Evolutionary conservation across 2,888 invertebrate genomes (phyloP).

Genomic region (Petrolisthes cinctipes): DNA sequence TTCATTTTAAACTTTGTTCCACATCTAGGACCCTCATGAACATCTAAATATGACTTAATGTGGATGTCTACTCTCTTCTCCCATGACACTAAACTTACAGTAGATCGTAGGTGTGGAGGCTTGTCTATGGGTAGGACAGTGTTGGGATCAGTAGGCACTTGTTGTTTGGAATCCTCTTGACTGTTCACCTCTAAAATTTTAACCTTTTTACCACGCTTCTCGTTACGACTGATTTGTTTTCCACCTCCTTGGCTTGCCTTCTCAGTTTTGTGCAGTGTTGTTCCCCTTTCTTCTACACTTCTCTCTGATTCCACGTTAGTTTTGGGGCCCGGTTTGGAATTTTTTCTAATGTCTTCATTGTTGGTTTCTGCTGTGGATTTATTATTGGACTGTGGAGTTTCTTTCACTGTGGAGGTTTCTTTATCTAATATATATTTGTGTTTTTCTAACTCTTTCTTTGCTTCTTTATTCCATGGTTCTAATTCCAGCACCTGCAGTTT

Average conservation of each 20-base stretch:
- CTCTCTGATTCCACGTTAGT: not conserved
- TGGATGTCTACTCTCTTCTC: not conserved
- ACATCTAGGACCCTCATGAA: too few relatives aligned
- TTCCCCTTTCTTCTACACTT: not conserved
- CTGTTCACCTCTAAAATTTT: conserved; percentile 44
- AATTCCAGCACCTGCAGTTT: conserved; percentile 75
- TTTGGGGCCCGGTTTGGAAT: not conserved
- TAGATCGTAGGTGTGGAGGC: conserved; percentile 48
- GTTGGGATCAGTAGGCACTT: not conserved
- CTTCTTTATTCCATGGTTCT: conserved; percentile 84
- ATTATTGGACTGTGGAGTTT: not conserved
- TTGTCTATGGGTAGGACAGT: conserved; percentile 41
- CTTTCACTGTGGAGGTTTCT: not conserved
- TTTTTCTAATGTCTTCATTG: not conserved
- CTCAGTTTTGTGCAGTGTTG: not conserved
- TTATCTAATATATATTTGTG: conserved; percentile 74
- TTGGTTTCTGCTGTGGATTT: not conserved
- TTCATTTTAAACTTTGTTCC: too few relatives aligned
- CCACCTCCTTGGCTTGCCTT: not conserved
- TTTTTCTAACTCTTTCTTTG: conserved; percentile 75
- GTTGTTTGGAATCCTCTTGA: not conserved
- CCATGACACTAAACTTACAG: conserved; percentile 20
- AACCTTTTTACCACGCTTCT: conserved; percentile 37
- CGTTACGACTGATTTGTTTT: not conserved
- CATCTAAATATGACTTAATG: not conserved